These are phyloP conservation scores for Drosophila yakuba DNA, from an alignment of 1,140 invertebrate species.

Conservation along the genomic window DNA sequence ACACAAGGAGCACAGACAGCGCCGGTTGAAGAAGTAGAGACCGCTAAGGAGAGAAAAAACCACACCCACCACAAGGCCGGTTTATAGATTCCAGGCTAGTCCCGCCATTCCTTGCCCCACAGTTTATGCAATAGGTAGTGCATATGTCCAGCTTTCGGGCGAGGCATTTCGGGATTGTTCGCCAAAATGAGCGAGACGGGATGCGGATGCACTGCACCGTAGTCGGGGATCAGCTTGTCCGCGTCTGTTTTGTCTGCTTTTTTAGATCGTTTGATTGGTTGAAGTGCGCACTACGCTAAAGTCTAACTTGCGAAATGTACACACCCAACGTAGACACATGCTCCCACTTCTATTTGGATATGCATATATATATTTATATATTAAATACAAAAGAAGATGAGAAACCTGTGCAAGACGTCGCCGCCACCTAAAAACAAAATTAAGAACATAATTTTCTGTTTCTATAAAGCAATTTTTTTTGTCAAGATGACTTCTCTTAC, in stretches of 20 bases:
- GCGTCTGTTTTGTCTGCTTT: slow-evolving; percentile 5
- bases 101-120: neutral
- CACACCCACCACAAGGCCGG: slow-evolving; percentile 15
- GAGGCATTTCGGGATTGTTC: no score
- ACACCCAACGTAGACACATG: neutral
- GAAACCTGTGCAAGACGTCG: slow-evolving; percentile 1
- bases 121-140: slow-evolving; percentile 47
- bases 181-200: slow-evolving; percentile 1
- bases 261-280: slow-evolving; percentile 11
- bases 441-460: slow-evolving; percentile 53
- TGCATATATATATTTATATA: neutral
- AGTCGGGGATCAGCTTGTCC: neutral
- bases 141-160: slow-evolving; percentile 25
- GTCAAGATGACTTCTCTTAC: slow-evolving; percentile 17
- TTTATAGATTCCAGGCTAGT: neutral
- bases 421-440: slow-evolving; percentile 24
- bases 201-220: no score
- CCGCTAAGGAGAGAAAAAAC: neutral
- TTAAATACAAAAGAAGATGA: neutral
- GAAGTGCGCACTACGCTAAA: slow-evolving; percentile 49
- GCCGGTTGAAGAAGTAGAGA: slow-evolving; percentile 3
- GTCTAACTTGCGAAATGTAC: slow-evolving; percentile 60
- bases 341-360: neutral
- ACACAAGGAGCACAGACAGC: slow-evolving; percentile 5
- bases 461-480: slow-evolving; percentile 34